Base-by-base conservation (phyloP, 2,113 vertebrate species). In the Colaptes auratus region DNA sequence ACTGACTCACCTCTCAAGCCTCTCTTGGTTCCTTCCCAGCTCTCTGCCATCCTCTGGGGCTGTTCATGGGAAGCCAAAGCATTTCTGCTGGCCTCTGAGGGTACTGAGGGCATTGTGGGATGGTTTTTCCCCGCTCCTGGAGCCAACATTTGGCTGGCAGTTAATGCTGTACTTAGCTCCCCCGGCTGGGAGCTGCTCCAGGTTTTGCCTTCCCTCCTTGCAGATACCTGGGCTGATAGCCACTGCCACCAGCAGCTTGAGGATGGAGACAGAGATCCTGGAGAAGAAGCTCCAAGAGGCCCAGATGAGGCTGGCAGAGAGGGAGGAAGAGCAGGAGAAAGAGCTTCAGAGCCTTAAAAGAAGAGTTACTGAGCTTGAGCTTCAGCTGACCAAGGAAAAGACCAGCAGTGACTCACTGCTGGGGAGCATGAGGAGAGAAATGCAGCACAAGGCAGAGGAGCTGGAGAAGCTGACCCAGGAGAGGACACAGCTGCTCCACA, bases 141-240 rank as follows among this genome's bases (percentile, higher is more conserved):
- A 73, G 19, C 17, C 59, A 82, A 27, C 44, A 35, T 91, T 80
- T 85, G 7, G 48, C 59, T 79, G 60, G 6, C 55, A 7, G 15
- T 58, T 75, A 59, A 69, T 91, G 79, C 55, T 61, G 27, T 59
- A 1, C 55, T 11, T 52, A 25, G 6, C 69, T 53, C 60, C 33
- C 42, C 42, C 76, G 63, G 24, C 10, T 65, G 24, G 21, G 83
- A 72, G 79, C 73, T 76, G 89, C 96, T 17, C 15, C 18, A 35
- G 21, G 31, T 59, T 88, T 89, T 97, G 15, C 87, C 90, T 87
- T 11, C 12, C 67, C 61, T 46, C 17, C 46, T 95, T 95, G 86
- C 96, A 98, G 98, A 96, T 98, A 76, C 94, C 98, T 60, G 90
- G 94, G n/a, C 92, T 98, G 70, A 96, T 98, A 77, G 88, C 96